These are phyloP conservation scores for Sicus ferrugineus DNA, from an alignment of 2,888 invertebrate species.

Conservation along the genomic window DNA sequence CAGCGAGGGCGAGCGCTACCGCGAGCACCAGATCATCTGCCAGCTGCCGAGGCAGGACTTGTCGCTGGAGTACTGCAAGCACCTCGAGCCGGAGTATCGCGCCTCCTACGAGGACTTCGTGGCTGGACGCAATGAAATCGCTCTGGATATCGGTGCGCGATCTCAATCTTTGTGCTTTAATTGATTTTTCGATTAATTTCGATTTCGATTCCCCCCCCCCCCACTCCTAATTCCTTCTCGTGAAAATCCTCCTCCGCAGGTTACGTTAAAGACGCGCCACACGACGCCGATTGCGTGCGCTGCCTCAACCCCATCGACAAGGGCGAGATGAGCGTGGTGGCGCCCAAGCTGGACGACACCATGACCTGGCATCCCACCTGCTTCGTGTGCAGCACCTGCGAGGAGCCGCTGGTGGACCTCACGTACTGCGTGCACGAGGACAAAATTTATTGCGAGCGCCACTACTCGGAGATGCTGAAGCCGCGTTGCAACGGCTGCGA, in stretches of 20 bases:
- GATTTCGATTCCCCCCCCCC: not conserved
- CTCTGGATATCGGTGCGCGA: constrained; percentile 85
- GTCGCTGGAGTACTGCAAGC: constrained; percentile 86
- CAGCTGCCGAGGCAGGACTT: constrained; percentile 96
- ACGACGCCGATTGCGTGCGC: constrained; percentile 76
- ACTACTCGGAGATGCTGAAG: constrained; percentile 95
- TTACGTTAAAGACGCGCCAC: constrained; percentile 71
- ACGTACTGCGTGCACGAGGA: constrained; percentile 94
- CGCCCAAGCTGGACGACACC: constrained; percentile 81
- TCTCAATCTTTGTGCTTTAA: not conserved
- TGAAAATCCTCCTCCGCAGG: constrained; percentile 62
- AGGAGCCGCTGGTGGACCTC: constrained; percentile 93
- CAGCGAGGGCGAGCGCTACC: constrained; percentile 80
- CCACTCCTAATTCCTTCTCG: not conserved
- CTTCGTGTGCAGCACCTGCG: constrained; percentile 88
- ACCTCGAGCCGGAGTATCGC: constrained; percentile 79
- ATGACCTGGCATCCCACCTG: constrained; percentile 91
- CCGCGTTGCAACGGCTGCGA: constrained; percentile 97
- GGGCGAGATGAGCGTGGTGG: constrained; percentile 85
- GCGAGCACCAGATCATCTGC: constrained; percentile 82
- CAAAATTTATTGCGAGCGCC: constrained; percentile 89
- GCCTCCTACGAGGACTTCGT: constrained; percentile 93
- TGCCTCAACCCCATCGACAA: constrained; percentile 82
- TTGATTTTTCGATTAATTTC: not conserved
- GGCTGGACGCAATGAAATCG: constrained; percentile 91